A percentile compares a stretch with the other conserved stretches of the same genome.
Conservation (phyloP, 1,140 invertebrate genomes). For the Lepidotrigona ventralis region DNA sequence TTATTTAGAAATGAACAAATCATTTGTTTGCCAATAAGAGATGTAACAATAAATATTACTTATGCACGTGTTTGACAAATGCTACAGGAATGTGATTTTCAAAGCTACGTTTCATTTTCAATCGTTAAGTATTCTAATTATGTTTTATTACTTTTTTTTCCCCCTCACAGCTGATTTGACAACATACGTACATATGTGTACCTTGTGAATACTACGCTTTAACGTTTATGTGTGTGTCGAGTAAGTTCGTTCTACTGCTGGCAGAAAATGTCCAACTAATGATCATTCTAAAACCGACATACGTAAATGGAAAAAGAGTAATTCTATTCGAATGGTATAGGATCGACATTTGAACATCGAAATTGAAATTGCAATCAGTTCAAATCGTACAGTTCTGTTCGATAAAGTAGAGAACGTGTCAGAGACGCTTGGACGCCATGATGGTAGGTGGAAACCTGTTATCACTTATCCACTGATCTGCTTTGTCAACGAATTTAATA, state of each 20-base stretch:
- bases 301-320: not conserved
- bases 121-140: not conserved
- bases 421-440: constrained; percentile 77
- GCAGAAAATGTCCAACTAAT: not conserved
- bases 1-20: not conserved
- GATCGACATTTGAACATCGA: not conserved
- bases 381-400: constrained; percentile 19
- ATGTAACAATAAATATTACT: constrained; percentile 7
- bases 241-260: constrained; percentile 1
- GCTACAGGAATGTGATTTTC: not conserved
- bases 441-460: constrained; percentile 81
- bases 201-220: not conserved
- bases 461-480: constrained; percentile 70
- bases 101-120: not conserved
- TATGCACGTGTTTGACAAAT: constrained; percentile 4
- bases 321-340: not conserved
- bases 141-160: not conserved
- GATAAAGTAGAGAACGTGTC: constrained; percentile 54
- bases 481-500: constrained; percentile 34
- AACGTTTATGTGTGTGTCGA: constrained; percentile 9
- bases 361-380: constrained; percentile 16
- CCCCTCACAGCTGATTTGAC: constrained; percentile 25
- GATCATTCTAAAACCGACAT: not conserved
- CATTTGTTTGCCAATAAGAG: not conserved
- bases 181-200: not conserved